Evolutionary conservation across 2,888 invertebrate genomes (phyloP), one percentile per base, ranked within the genome.

Genomic region (Melieria picta): DNA sequence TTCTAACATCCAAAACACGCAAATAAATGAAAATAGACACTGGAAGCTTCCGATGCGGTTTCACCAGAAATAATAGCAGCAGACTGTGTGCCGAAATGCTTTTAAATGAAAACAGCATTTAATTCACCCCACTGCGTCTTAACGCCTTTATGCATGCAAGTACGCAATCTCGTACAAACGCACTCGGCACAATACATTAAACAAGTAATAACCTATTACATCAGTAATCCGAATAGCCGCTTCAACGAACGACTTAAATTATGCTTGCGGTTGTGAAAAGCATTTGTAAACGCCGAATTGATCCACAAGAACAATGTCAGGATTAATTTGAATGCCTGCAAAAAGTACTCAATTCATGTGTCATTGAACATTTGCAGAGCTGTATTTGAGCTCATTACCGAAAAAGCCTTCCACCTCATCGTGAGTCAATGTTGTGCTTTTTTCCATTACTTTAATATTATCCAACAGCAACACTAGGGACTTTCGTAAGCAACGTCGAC

Each of bases 251-350:
- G 16, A 3, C 9, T 47, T 7, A 47, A 56, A 62, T 48, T 9
- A 30, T 3, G 1, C 9, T 65, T 57, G 52, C 5, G 47, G 10
- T 6, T 58, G 4, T 11, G 46, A 69, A 71, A 74, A 75, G 1
- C 52, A 60, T 43, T 71, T 73, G 45, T 65, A 75, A 60, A 73
- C 69, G 42, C 75, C 74, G 64, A 75, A 75, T 55, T 75, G 62
- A 58, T 76, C 75, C 4, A 75, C 66, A 68, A 73, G 69, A 48
- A 72, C 69, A 0, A 64, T 52, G 57, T 71, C 58, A 0, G 65
- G n/a, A 9, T 76, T 64, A 60, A 73, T 58, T 47, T 73, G 64
- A 52, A 76, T 61, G 43, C 71, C 76, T 76, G 13, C 69, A 73
- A 55, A 45, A 47, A 48, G 10, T 50, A 50, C 13, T 11, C 43